phyloP scores from a whole-genome alignment of 2,113 vertebrate genomes.

The Amia ocellicauda region DNA sequence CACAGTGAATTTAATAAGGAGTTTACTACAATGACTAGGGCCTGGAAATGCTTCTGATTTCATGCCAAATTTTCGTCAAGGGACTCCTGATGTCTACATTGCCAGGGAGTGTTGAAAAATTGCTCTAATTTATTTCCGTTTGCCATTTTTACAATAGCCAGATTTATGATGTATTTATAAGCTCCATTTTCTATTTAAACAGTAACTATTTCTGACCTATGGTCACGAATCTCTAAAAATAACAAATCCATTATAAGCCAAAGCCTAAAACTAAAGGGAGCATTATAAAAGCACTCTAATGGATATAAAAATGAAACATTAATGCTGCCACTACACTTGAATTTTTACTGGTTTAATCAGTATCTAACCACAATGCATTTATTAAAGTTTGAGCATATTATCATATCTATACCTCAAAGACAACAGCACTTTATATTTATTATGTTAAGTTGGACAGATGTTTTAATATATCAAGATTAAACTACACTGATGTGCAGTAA shows the following conservation, averaged over 20 bases:
- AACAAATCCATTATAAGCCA: neutral
- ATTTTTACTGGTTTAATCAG: neutral
- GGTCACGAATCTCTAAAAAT: neutral
- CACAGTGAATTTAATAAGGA: conserved; percentile 26
- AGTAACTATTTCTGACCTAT: conserved; percentile 1
- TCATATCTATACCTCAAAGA: no score
- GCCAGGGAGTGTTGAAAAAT: conserved; percentile 46
- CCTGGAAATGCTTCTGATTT: conserved; percentile 33
- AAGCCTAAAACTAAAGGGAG: neutral
- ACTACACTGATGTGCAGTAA: no score
- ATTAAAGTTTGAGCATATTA: no score
- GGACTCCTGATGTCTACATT: conserved; percentile 40
- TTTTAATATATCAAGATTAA: no score
- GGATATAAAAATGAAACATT: neutral
- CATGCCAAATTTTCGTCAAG: conserved; percentile 48
- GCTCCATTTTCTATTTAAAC: neutral
- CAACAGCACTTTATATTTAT: no score
- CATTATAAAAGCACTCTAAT: neutral
- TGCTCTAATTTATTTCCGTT: conserved; percentile 25
- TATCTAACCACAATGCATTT: no score
- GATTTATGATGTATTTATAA: conserved; percentile 14
- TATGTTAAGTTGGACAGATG: no score
- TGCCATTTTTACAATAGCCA: conserved; percentile 36
- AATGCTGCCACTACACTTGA: neutral
- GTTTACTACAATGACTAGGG: conserved; percentile 35